Evolutionary conservation across 2,888 invertebrate species (phyloP).

Genomic region (Ochropleura leucogaster): DNA sequence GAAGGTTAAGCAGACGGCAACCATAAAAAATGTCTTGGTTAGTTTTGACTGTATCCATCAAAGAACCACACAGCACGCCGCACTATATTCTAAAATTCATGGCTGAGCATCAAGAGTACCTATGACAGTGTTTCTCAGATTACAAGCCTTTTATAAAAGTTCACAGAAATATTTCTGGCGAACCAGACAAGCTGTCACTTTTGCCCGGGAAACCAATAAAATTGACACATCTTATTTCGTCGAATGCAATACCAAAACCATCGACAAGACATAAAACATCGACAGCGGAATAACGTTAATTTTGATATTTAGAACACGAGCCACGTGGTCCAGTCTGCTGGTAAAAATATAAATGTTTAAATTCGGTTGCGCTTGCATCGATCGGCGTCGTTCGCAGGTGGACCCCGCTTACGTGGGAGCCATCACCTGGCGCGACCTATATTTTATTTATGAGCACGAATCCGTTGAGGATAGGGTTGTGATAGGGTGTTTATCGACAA

Average conservation of each 20-base stretch:
- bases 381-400: conserved; percentile 60
- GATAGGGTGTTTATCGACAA: conserved; percentile 46
- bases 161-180: conserved; percentile 9
- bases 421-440: conserved; percentile 79
- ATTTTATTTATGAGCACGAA: conserved; percentile 80
- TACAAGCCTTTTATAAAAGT: not conserved
- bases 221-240: conserved; percentile 20
- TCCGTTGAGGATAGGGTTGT: conserved; percentile 60
- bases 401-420: conserved; percentile 70
- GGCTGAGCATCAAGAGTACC: not conserved
- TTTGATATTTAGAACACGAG: conserved; percentile 41
- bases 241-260: conserved; percentile 14
- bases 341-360: conserved; percentile 65
- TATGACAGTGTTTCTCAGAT: not conserved
- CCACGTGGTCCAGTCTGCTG: conserved; percentile 35
- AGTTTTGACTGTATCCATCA: not conserved
- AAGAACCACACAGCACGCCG: not conserved
- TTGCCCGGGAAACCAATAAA: conserved; percentile 7
- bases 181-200: conserved; percentile 21
- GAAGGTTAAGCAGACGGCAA: too few species aligned
- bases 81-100: not conserved
- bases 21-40: not conserved
- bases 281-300: conserved; percentile 22
- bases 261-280: conserved; percentile 29
- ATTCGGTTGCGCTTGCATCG: conserved; percentile 64